Conservation (phyloP, 2,113 vertebrate genomes). For the Emydura subglobosa region DNA sequence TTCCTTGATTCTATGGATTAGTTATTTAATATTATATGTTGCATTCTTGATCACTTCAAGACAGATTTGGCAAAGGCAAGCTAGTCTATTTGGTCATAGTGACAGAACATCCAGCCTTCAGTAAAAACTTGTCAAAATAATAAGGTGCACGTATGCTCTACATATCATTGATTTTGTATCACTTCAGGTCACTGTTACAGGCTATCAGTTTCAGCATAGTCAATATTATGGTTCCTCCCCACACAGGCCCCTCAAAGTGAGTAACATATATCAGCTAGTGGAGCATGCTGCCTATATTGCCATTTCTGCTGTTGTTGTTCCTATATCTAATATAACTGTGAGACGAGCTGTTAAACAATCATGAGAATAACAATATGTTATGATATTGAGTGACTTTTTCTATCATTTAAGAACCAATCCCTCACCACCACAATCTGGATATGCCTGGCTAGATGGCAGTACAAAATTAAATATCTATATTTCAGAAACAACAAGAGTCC, state of each 20-base stretch:
- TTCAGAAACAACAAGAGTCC: background rate
- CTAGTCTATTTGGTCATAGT: background rate
- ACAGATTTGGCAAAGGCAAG: background rate
- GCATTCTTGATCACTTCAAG: constrained; percentile 11
- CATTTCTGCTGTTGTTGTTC: constrained; percentile 43
- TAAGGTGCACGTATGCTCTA: background rate
- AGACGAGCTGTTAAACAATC: constrained; percentile 17
- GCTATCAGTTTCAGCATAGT: constrained; percentile 28
- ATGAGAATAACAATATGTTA: constrained; percentile 6
- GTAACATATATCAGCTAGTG: constrained; percentile 31
- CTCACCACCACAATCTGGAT: background rate
- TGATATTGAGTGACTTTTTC: background rate
- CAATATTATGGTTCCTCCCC: constrained; percentile 7
- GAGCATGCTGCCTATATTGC: constrained; percentile 49
- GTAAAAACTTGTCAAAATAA: constrained; percentile 10
- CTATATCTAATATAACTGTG: background rate
- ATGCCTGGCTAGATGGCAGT: rapidly evolving
- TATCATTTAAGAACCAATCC: background rate
- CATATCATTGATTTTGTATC: constrained; percentile 31
- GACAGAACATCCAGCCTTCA: background rate
- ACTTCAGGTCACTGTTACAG: constrained; percentile 14
- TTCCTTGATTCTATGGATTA: background rate
- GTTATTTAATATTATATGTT: background rate
- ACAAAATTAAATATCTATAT: background rate
- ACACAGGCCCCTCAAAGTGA: constrained; percentile 18